phyloP scores from a whole-genome alignment of 2,888 invertebrate genomes.

The Limnephilus lunatus region DNA sequence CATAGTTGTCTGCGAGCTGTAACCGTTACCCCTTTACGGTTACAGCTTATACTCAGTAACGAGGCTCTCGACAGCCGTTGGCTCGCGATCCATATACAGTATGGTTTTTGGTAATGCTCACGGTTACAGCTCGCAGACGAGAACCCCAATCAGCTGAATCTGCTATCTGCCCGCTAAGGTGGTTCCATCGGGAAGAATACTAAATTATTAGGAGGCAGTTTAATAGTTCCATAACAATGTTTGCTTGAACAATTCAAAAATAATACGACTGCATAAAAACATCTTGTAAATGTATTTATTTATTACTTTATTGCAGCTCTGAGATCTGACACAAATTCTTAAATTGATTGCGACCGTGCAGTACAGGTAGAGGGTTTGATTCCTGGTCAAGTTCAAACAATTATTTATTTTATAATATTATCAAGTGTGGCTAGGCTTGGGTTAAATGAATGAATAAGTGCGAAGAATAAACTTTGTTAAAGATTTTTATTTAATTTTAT shows the following conservation, averaged over 20 bases:
- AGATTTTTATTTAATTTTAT: too few species aligned
- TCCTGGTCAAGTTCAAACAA: background rate
- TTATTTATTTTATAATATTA: background rate
- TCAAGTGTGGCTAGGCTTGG: background rate
- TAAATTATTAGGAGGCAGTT: background rate
- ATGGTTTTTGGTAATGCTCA: too few species aligned
- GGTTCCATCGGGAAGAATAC: background rate
- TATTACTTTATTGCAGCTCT: background rate
- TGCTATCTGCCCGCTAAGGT: background rate
- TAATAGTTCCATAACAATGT: too few species aligned
- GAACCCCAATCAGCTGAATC: background rate
- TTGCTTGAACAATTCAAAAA: background rate
- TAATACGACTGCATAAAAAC: background rate
- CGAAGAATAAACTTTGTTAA: background rate
- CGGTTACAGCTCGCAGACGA: too few species aligned
- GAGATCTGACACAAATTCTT: background rate
- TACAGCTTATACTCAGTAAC: too few species aligned
- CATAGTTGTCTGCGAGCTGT: too few species aligned
- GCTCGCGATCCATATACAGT: too few species aligned
- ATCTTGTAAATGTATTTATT: background rate
- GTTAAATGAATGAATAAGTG: background rate
- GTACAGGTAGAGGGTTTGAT: background rate
- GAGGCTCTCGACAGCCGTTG: too few species aligned
- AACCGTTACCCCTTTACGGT: too few species aligned
- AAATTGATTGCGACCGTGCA: background rate